Base-by-base conservation (phyloP, 2,888 invertebrate genomes). In the Aromia moschata region DNA sequence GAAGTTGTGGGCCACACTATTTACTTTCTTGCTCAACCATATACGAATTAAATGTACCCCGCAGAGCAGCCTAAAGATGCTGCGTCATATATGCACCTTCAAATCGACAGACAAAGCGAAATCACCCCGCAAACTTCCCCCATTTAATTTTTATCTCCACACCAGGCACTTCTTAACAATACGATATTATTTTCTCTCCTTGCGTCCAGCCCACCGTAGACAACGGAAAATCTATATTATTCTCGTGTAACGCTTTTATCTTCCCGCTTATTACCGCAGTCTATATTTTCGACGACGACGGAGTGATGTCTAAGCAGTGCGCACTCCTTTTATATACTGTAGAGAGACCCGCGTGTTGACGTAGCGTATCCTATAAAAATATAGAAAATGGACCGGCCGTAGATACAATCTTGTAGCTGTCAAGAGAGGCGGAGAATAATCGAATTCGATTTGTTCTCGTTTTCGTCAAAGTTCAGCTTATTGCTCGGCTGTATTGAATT, bases 301-400 rank as follows among this genome's bases (percentile, higher is more conserved):
- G 2, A 15, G 25, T 37, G 16, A n/a, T 38, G 38, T 38, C 49
- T 38, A 12, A 38, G 49, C 38, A 38, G 38, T 49, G 49, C 49
- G 16, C 38, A 49, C 49, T 49, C 10, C 49, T 49, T 49, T 38
- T 49, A 49, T 49, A 38, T 38, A n/a, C n/a, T n/a, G n/a, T n/a
- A n/a, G n/a, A n/a, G n/a, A 16, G 49, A 49, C 38, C n/a, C 11
- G 15, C 17, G 49, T 49, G 49, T 49, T 49, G 49, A 49, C 38
- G 49, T 49, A 38, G 49, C 49, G 49, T 49, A 38, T 49, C 49
- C 49, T 37, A 38, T 49, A 49, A 49, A 49, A 49, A 49, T 49
- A 49, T 49, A 37, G 49, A 49, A 49, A 49, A 49, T 49, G 49
- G 49, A 49, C 49, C 20, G 49, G 38, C 49, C 20, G 12, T 25